Evolutionary conservation across 2,888 invertebrate genomes (phyloP).

Genomic region (Pharmacophagus antenor): DNA sequence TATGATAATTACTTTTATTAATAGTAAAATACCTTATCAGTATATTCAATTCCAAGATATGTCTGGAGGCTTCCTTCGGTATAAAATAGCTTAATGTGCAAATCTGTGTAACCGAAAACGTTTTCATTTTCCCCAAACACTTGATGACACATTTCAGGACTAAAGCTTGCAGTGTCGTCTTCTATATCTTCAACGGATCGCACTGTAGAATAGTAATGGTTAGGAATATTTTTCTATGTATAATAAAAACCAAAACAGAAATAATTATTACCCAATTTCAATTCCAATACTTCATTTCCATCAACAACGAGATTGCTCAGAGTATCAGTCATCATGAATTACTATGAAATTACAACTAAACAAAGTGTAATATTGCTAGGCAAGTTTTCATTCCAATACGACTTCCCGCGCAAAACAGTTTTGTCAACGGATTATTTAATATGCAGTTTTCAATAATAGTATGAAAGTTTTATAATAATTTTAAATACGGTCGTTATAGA

Average conservation of each 20-base stretch:
- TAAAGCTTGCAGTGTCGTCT: constrained; percentile 83
- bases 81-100: constrained; percentile 89
- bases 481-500: neutral
- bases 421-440: constrained; percentile 14
- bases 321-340: constrained; percentile 66
- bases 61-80: constrained; percentile 90
- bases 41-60: constrained; percentile 88
- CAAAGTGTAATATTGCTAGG: constrained; percentile 14
- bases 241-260: neutral
- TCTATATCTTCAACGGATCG: constrained; percentile 83
- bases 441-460: neutral
- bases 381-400: constrained; percentile 37
- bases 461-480: neutral
- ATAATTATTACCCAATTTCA: constrained; percentile 71
- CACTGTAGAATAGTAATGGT: constrained; percentile 62
- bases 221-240: constrained; percentile 8
- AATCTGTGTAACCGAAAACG: constrained; percentile 95
- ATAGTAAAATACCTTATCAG: constrained; percentile 81
- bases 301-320: constrained; percentile 77
- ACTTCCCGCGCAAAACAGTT: constrained; percentile 50
- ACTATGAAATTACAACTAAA: constrained; percentile 6
- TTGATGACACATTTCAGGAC: constrained; percentile 95
- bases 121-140: constrained; percentile 95
- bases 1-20: too few relatives aligned
- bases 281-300: constrained; percentile 80